A percentile compares a stretch with the other conserved stretches of the same genome.
Evolutionary conservation across 2,888 invertebrate genomes (phyloP).

Genomic region (Fragum sueziense): DNA sequence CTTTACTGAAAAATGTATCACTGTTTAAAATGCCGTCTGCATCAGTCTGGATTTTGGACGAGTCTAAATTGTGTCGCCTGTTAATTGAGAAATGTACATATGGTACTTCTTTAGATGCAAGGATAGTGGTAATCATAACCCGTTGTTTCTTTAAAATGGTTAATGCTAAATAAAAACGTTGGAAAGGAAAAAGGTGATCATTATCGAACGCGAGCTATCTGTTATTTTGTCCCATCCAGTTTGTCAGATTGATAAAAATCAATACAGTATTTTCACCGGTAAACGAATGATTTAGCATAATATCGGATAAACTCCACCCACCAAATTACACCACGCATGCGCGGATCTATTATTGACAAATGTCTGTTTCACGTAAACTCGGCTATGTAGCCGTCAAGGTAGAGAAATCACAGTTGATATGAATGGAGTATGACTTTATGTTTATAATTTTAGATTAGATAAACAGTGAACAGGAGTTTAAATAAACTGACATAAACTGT

Average conservation of each 20-base stretch:
- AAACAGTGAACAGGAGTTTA: conserved; percentile 20
- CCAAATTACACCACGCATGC: conserved; percentile 1
- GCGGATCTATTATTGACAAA: conserved; percentile 10
- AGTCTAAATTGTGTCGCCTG: background rate
- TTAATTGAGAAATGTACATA: no score
- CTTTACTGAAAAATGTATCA: background rate
- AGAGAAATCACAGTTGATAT: conserved; percentile 1
- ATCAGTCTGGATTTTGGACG: background rate
- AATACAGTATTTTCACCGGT: conserved; percentile 23
- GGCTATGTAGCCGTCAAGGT: conserved; percentile 15
- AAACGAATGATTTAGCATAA: conserved; percentile 27
- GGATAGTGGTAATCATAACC: no score
- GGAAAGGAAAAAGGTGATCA: background rate
- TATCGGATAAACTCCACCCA: background rate
- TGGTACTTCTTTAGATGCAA: no score
- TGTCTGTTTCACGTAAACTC: conserved; percentile 9
- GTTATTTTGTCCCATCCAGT: conserved; percentile 23
- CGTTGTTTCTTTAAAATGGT: no score
- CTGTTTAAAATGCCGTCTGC: background rate
- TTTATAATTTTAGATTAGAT: conserved; percentile 15
- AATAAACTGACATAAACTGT: conserved; percentile 17
- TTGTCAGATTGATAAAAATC: conserved; percentile 27
- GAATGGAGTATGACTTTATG: conserved; percentile 11
- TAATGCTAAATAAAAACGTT: no score
- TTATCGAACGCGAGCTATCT: conserved; percentile 22